Conservation (phyloP, 1,140 invertebrate genomes). For the Lethrus apterus region DNA sequence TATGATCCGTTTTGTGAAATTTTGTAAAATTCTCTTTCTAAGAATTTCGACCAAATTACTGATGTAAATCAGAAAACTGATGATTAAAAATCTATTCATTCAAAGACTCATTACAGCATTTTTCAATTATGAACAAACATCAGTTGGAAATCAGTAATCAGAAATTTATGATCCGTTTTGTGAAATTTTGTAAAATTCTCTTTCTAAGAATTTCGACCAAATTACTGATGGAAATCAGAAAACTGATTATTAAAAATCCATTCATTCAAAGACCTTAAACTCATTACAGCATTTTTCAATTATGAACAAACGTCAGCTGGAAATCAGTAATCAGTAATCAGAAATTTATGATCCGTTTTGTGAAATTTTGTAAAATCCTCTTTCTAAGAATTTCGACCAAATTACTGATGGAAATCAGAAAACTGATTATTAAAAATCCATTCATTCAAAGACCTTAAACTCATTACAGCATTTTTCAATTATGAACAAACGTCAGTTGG, state of each 20-base stretch:
- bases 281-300: not conserved
- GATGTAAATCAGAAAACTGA: not conserved
- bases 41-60: not conserved
- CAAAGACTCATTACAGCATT: not conserved
- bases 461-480: not conserved
- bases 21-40: not conserved
- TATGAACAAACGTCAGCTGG: not conserved
- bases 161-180: not conserved
- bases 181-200: not conserved
- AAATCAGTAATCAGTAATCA: not conserved
- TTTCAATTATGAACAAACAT: not conserved
- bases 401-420: not conserved
- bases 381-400: not conserved
- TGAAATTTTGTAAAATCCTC: not conserved
- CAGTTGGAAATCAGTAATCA: not conserved
- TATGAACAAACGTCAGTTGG: not conserved
- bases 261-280: not conserved
- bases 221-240: not conserved
- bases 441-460: not conserved
- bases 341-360: not conserved
- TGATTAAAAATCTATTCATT: not conserved
- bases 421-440: not conserved
- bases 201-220: not conserved
- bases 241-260: not conserved
- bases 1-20: not conserved